Evolutionary conservation across 2,888 invertebrate species (phyloP), one percentile per base, ranked within the genome.

Genomic region (Physocephala rufipes): DNA sequence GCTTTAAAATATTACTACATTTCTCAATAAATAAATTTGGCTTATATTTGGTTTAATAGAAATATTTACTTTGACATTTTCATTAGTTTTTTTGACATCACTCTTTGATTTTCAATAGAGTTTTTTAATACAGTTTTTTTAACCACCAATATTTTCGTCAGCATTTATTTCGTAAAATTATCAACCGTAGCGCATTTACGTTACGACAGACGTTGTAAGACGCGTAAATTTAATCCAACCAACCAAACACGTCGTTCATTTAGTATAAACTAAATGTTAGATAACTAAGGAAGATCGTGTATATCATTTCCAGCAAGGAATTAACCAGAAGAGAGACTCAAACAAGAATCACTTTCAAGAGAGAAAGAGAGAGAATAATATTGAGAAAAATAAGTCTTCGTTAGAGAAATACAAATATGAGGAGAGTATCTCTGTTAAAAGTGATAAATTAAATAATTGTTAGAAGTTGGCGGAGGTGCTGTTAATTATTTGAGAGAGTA

Each of bases 251-350:
- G 47, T 9, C 55, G 55, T 19, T 30, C 58, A 70, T 24, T 55
- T 58, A 70, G 45, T 43, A 65, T 59, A 43, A 65, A 70, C 70
- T 70, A 61, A 70, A 58, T 47, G 55, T 51, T 65, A 70, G 70
- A 19, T 36, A n/a, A 21, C 51, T 53, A 21, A 19, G 28, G 1
- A 49, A 65, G 70, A 70, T 70, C 70, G 65, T 65, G 70, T 70
- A 70, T 70, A 70, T 64, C 64, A 7, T 36, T 9, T 36, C 36
- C 9, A 36, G 36, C 36, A 43, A 15, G 15, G 21, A n/a, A 24
- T 5, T 16, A 49, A 45, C 26, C 21, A 30, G 21, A 63, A 51
- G 21, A 55, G 21, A 51, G 49, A 21, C 19, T 61, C 28, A 47
- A 45, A 36, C 49, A 51, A n/a, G 47, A 15, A 28, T 21, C 36